Base-by-base conservation (phyloP, 2,113 vertebrate species). In the Dolichotis patagonum region DNA sequence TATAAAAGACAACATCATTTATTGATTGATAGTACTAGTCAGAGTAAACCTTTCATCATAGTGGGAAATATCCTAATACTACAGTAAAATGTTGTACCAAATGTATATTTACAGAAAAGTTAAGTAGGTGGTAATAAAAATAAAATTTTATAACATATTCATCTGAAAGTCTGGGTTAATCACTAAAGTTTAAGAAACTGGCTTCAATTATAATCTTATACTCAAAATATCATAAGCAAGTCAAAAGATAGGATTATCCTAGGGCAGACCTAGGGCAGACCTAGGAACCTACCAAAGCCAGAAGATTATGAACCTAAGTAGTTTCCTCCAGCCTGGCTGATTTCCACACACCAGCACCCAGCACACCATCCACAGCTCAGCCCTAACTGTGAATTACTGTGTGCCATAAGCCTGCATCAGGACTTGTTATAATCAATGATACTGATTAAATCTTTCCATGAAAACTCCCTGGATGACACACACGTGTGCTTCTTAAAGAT, bases 151-250 rank as follows among this genome's bases (percentile, higher is more conserved):
- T 71, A 90, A 95, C 71, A 41, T 54, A 93, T 94, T 62, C 91
- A 43, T 90, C 93, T 97, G 85, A 52, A 96, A 97, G 77, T 94
- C 87, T 96, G 63, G 71, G 73, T 85, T 94, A 94, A 89, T 96
- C 46, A 95, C 24, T 93, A 93, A n/a, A 58, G 91, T 86, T 97
- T 95, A 89, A 91, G 84, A 93, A 94, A 96, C 87, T 94, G 67
- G 83, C 62, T 93, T 91, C 49, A 84, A 73, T 91, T 96, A 80
- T 69, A 93, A 93, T 73, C 26, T 95, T 80, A 90, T 95, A 85
- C 35, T 93, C 49, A 83, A 58, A 96, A 92, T 92, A 65, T 80
- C 81, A 90, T 6, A 94, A 85, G 89, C 78, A 93, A 81, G 46
- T 84, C 77, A 90, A 97, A 94, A 95, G 80, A 54, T 7, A 54